Evolutionary conservation across 2,113 vertebrate genomes (phyloP).

Genomic region (Quiscalus mexicanus): DNA sequence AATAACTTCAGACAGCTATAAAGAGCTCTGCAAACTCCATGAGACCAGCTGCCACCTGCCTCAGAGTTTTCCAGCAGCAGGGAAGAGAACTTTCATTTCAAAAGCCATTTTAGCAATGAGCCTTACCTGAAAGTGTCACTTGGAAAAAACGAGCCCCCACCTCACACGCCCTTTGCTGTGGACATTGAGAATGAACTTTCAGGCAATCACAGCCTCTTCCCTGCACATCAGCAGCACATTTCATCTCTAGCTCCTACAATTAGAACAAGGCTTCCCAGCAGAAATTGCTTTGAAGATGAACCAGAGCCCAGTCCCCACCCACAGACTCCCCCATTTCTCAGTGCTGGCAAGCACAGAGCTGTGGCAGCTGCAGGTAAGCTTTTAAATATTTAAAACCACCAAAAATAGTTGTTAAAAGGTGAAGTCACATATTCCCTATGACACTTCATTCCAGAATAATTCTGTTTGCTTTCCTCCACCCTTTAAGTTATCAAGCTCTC

Average conservation of each 20-base stretch:
- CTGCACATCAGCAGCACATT: not conserved
- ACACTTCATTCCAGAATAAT: not conserved
- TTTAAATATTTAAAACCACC: slow-evolving; percentile 11
- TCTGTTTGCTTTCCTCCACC: slow-evolving; percentile 23
- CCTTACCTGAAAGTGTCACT: not conserved
- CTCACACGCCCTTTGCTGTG: not conserved
- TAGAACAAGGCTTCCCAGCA: slow-evolving; percentile 6
- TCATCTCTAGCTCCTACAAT: slow-evolving; percentile 3
- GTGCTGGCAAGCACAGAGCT: not conserved
- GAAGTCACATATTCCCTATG: not conserved
- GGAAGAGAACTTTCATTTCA: not conserved
- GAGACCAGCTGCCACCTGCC: not conserved
- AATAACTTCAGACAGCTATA: not conserved
- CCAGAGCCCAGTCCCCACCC: slow-evolving; percentile 7
- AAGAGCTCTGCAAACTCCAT: not conserved
- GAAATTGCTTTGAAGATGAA: slow-evolving; percentile 36
- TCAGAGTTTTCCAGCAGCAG: not conserved
- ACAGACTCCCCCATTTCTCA: not conserved
- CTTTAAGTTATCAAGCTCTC: slow-evolving; percentile 6
- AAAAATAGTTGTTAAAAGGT: slow-evolving; percentile 25
- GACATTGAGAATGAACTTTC: not conserved
- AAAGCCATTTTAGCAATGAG: not conserved
- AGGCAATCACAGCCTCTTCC: not conserved
- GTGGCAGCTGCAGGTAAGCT: slow-evolving; percentile 40
- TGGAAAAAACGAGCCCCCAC: not conserved